Conservation (phyloP, 2,888 invertebrate genomes). For the Hirtodrosophila duncani region DNA sequence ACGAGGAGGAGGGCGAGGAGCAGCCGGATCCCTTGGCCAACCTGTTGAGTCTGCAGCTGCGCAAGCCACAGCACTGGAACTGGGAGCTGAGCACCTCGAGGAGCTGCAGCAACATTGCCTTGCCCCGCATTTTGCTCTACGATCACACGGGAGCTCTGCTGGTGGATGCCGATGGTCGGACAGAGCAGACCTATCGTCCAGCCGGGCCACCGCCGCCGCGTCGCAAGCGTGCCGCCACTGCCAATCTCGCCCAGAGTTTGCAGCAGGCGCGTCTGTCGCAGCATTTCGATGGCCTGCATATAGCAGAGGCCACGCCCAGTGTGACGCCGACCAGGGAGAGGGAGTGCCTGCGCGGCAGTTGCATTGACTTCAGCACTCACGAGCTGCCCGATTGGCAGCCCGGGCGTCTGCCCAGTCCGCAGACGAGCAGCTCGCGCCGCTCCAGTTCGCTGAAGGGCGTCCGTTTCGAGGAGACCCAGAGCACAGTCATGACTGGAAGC, state of each 20-base stretch:
- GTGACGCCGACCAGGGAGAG: conserved; percentile 21
- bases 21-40: conserved; percentile 74
- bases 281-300: conserved; percentile 61
- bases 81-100: conserved; percentile 82
- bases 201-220: conserved; percentile 7
- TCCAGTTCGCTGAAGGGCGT: conserved; percentile 72
- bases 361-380: conserved; percentile 59
- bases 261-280: conserved; percentile 35
- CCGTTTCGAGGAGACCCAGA: conserved; percentile 68
- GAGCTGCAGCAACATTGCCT: conserved; percentile 80
- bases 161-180: conserved; percentile 76
- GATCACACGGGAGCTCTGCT: conserved; percentile 79
- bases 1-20: conserved; percentile 9
- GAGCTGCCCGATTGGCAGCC: conserved; percentile 53
- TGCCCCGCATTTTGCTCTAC: conserved; percentile 80
- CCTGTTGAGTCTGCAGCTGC: conserved; percentile 79
- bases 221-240: conserved; percentile 47
- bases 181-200: conserved; percentile 59
- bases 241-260: conserved; percentile 28
- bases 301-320: conserved; percentile 59
- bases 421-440: conserved; percentile 47
- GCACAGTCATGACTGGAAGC: too few relatives aligned
- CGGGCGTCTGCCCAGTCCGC: too few relatives aligned
- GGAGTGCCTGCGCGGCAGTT: conserved; percentile 41
- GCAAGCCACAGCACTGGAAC: conserved; percentile 81